Evolutionary conservation across 2,113 vertebrate genomes (phyloP).

Genomic region (Gallinago paraguaiae): DNA sequence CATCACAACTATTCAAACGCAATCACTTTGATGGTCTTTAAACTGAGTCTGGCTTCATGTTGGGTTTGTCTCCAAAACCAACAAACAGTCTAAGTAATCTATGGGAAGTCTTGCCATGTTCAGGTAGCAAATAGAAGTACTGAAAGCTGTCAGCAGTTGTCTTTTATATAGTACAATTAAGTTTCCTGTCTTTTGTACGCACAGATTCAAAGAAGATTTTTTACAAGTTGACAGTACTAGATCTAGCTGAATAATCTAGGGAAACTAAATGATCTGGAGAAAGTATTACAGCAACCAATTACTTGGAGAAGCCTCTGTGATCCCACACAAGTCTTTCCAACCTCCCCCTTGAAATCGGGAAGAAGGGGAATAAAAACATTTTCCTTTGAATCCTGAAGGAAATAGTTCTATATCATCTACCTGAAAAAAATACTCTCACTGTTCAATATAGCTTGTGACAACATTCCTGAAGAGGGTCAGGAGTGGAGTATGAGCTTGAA

Average conservation of each 20-base stretch:
- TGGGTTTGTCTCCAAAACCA: neutral
- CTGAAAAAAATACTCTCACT: neutral
- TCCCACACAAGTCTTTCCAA: neutral
- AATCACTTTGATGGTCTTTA: neutral
- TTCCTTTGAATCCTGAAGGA: neutral
- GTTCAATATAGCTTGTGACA: neutral
- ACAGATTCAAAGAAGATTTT: neutral
- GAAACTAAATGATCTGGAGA: neutral
- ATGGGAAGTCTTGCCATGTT: neutral
- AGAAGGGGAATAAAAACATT: neutral
- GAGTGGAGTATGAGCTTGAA: neutral
- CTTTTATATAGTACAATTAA: neutral
- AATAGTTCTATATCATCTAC: neutral
- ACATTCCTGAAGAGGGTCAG: neutral
- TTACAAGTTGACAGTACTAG: neutral
- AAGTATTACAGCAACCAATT: neutral
- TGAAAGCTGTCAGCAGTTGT: neutral
- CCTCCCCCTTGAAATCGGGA: neutral
- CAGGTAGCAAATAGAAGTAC: neutral
- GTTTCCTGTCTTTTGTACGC: neutral
- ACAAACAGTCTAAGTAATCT: neutral
- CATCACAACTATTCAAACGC: neutral
- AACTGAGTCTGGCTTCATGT: neutral
- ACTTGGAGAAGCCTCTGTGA: neutral
- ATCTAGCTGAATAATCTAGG: neutral